Evolutionary conservation across 2,113 vertebrate genomes (phyloP).

Genomic region (Ochotona curzoniae): DNA sequence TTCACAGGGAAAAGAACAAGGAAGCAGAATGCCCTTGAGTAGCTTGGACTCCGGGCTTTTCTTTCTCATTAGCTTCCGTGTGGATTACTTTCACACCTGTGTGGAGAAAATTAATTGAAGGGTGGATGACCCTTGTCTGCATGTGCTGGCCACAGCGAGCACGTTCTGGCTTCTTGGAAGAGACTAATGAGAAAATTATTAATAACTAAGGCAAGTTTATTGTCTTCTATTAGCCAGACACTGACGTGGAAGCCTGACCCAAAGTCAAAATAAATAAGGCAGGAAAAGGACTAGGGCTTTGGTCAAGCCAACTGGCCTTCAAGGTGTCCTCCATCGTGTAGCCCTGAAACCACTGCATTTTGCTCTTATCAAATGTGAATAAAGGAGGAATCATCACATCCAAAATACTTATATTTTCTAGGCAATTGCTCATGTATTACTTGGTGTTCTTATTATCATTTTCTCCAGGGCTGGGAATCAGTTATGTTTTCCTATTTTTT

Average conservation of each 20-base stretch:
- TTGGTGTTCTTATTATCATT: background rate
- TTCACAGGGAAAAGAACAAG: background rate
- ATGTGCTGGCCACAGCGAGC: background rate
- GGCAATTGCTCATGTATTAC: background rate
- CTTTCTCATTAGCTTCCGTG: background rate
- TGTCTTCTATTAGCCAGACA: conserved; percentile 46
- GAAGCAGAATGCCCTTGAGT: background rate
- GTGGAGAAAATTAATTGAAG: conserved; percentile 46
- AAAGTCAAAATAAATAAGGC: conserved; percentile 44
- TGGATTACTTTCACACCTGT: background rate
- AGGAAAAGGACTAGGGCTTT: background rate
- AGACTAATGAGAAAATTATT: conserved; percentile 68
- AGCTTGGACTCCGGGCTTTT: background rate
- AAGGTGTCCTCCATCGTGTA: background rate
- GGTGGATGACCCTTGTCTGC: conserved; percentile 19
- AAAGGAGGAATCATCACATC: background rate
- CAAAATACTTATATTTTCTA: conserved; percentile 10
- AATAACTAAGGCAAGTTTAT: conserved; percentile 41
- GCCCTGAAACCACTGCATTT: background rate
- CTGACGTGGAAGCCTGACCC: background rate
- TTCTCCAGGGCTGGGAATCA: background rate
- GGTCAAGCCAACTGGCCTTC: background rate
- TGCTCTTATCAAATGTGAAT: background rate
- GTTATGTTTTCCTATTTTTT: conserved; percentile 28
- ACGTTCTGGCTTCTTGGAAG: background rate